phyloP scores from a whole-genome alignment of 1,140 invertebrate species.

The Papilio aristodemus region DNA sequence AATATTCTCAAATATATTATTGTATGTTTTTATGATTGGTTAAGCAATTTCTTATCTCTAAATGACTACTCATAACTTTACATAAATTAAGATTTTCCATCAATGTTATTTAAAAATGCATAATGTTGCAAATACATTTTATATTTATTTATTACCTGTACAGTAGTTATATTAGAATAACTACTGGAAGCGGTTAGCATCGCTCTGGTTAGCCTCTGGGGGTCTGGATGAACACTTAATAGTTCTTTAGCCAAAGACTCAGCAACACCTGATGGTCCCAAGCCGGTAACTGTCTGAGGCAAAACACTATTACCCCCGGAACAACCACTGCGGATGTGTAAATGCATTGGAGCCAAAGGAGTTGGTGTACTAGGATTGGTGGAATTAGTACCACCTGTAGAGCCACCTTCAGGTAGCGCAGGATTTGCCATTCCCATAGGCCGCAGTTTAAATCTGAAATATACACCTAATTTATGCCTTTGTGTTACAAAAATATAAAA shows the following conservation, averaged over 20 bases:
- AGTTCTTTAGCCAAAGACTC: conserved; percentile 65
- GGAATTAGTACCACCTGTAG: conserved; percentile 73
- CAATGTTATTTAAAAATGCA: no score
- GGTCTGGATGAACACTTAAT: conserved; percentile 61
- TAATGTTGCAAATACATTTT: no score
- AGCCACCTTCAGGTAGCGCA: conserved; percentile 70
- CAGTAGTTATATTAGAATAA: conserved; percentile 68
- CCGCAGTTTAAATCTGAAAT: conserved; percentile 67
- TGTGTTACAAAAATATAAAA: background rate
- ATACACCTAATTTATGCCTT: conserved; percentile 12
- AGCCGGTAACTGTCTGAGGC: conserved; percentile 56
- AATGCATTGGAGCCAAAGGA: conserved; percentile 53
- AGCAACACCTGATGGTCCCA: conserved; percentile 61
- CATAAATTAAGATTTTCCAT: no score
- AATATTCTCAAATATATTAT: no score
- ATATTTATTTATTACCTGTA: conserved; percentile 56
- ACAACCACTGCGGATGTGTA: conserved; percentile 63
- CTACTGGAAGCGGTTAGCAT: conserved; percentile 68
- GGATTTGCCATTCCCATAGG: conserved; percentile 71
- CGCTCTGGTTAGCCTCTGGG: conserved; percentile 64
- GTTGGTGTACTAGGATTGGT: conserved; percentile 66
- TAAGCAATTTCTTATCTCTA: background rate
- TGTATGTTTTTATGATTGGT: no score
- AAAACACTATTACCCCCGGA: conserved; percentile 59
- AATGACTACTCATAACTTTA: conserved; percentile 2